Conservation (phyloP, 2,113 vertebrate species). For the Oplegnathus fasciatus region DNA sequence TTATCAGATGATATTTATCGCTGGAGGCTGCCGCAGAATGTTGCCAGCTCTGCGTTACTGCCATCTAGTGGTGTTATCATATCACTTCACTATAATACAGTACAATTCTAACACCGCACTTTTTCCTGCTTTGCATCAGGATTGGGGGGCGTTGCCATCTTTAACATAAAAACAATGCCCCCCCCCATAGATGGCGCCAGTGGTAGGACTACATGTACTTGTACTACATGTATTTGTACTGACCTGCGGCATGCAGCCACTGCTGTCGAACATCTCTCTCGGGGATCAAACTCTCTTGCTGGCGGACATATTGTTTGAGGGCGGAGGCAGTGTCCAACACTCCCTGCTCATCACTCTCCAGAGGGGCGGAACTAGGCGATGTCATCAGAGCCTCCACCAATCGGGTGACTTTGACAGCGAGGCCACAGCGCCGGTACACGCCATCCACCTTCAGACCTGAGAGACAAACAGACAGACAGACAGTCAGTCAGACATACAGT, state of each 20-base stretch:
- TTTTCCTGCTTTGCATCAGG: too few relatives aligned
- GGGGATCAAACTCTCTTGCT: conserved; percentile 71
- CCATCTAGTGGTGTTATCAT: too few relatives aligned
- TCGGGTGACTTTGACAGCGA: conserved; percentile 66
- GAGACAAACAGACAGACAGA: conserved; percentile 6
- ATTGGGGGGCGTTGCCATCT: too few relatives aligned
- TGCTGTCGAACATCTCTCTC: conserved; percentile 20
- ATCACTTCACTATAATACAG: too few relatives aligned
- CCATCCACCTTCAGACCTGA: conserved; percentile 85
- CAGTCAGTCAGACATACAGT: neutral
- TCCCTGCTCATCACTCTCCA: conserved; percentile 77
- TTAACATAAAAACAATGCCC: too few relatives aligned
- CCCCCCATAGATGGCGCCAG: too few relatives aligned
- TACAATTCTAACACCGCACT: too few relatives aligned
- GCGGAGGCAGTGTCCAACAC: conserved; percentile 78
- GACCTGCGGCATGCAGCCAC: conserved; percentile 82
- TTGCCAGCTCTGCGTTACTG: too few relatives aligned
- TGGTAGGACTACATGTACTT: neutral
- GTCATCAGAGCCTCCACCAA: conserved; percentile 76
- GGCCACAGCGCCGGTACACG: conserved; percentile 84
- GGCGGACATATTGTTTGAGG: conserved; percentile 81
- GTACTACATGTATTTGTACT: neutral
- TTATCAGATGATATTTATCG: too few relatives aligned
- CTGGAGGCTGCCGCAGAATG: too few relatives aligned
- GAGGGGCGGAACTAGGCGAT: conserved; percentile 63